Evolutionary conservation across 2,113 vertebrate genomes (phyloP).

Genomic region (Phrynosoma platyrhinos): DNA sequence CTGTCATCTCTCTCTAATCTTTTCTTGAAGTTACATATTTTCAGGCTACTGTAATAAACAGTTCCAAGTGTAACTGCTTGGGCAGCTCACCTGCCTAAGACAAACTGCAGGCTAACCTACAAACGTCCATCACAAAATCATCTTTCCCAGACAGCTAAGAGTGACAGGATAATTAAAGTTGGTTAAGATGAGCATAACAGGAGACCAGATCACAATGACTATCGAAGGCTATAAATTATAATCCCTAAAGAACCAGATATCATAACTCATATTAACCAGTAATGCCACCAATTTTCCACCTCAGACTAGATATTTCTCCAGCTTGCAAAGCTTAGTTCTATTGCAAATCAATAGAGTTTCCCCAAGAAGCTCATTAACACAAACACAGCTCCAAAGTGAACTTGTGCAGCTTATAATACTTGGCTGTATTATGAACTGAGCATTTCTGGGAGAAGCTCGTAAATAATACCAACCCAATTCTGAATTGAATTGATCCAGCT

Average conservation of each 20-base stretch:
- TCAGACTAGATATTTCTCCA: neutral
- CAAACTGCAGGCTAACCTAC: too few relatives aligned
- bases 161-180: neutral
- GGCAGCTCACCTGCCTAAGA: too few relatives aligned
- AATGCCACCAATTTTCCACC: neutral
- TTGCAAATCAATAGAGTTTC: too few relatives aligned
- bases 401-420: neutral
- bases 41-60: too few relatives aligned
- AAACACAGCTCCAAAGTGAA: neutral
- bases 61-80: too few relatives aligned
- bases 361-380: too few relatives aligned
- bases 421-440: neutral
- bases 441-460: neutral
- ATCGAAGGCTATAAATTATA: neutral
- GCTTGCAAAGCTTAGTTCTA: too few relatives aligned
- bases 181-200: rapidly evolving
- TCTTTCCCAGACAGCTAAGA: rapidly evolving
- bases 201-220: neutral
- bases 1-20: too few relatives aligned
- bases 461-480: neutral
- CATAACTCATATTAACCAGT: neutral
- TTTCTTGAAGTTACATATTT: too few relatives aligned
- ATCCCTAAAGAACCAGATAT: neutral
- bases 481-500: neutral
- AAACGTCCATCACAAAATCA: rapidly evolving